Evolutionary conservation across 2,888 invertebrate genomes (phyloP).

Genomic region (Oscheius sp.): DNA sequence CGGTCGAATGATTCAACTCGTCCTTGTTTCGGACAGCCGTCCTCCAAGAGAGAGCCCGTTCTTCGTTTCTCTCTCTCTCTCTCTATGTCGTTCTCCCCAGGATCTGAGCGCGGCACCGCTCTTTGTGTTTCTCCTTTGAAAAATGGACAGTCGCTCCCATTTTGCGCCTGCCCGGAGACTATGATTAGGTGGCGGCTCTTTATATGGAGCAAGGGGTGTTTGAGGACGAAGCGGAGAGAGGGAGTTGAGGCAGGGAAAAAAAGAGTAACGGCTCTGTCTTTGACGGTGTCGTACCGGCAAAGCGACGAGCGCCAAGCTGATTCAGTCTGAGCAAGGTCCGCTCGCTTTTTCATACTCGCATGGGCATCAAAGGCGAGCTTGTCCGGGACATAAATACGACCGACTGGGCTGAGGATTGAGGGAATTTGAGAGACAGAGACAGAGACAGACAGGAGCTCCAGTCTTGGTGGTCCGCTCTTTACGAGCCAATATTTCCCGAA

Average conservation of each 20-base stretch:
- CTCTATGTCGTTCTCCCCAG: slow-evolving; percentile 8
- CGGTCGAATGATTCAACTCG: too few relatives aligned
- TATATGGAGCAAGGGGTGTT: not conserved
- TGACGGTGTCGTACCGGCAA: too few relatives aligned
- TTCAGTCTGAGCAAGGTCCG: not conserved
- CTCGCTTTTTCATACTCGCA: not conserved
- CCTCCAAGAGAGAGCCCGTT: not conserved
- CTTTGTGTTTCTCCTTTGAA: slow-evolving; percentile 14
- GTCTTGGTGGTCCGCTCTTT: not conserved
- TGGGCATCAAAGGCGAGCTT: not conserved
- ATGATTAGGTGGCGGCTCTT: slow-evolving; percentile 20
- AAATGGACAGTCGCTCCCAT: slow-evolving; percentile 14
- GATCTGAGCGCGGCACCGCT: not conserved
- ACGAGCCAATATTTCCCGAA: not conserved
- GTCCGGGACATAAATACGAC: not conserved
- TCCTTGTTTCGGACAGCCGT: not conserved
- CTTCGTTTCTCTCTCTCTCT: slow-evolving; percentile 19
- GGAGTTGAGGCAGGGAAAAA: not conserved
- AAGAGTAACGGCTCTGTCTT: not conserved
- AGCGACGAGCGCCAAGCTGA: not conserved
- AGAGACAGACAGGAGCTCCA: not conserved
- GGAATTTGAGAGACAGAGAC: not conserved
- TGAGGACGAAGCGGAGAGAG: not conserved
- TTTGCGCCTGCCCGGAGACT: slow-evolving; percentile 23
- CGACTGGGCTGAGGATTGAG: not conserved